Evolutionary conservation across 2,888 invertebrate genomes (phyloP).

Genomic region (Pollenia angustigena): DNA sequence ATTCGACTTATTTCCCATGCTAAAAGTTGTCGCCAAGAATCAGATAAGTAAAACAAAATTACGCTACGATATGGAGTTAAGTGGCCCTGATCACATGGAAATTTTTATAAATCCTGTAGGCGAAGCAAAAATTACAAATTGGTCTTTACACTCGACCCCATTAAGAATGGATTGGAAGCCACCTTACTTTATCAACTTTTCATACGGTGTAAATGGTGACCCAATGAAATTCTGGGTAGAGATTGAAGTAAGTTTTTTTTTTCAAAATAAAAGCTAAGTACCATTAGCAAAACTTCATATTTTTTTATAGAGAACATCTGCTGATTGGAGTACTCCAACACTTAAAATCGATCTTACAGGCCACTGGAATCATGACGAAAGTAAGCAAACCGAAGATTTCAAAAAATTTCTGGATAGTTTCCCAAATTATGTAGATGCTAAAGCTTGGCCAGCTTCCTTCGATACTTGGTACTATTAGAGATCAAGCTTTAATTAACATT

Average conservation of each 20-base stretch:
- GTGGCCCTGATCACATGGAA: conserved; percentile 83
- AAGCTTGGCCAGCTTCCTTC: conserved; percentile 85
- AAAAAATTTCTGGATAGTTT: conserved; percentile 84
- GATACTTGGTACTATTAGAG: conserved; percentile 80
- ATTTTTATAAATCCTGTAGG: conserved; percentile 80
- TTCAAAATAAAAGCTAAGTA: no score
- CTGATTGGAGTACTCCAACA: conserved; percentile 76
- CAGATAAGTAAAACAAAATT: conserved; percentile 76
- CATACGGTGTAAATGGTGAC: conserved; percentile 80
- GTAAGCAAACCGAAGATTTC: conserved; percentile 84
- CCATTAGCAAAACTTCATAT: not conserved
- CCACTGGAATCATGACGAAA: conserved; percentile 85
- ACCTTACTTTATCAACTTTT: conserved; percentile 82
- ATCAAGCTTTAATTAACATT: no score
- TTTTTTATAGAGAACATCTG: conserved; percentile 76
- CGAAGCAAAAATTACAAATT: conserved; percentile 77
- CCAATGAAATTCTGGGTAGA: conserved; percentile 81
- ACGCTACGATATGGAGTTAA: conserved; percentile 79
- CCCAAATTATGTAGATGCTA: conserved; percentile 85
- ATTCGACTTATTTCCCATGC: conserved; percentile 77
- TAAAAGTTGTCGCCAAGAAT: conserved; percentile 77
- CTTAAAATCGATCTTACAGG: conserved; percentile 85
- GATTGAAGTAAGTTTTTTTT: conserved; percentile 77
- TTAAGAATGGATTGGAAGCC: conserved; percentile 79
- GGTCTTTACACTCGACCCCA: conserved; percentile 82